phyloP scores from a whole-genome alignment of 2,797 vertebrate species.

The Agapornis canus region DNA sequence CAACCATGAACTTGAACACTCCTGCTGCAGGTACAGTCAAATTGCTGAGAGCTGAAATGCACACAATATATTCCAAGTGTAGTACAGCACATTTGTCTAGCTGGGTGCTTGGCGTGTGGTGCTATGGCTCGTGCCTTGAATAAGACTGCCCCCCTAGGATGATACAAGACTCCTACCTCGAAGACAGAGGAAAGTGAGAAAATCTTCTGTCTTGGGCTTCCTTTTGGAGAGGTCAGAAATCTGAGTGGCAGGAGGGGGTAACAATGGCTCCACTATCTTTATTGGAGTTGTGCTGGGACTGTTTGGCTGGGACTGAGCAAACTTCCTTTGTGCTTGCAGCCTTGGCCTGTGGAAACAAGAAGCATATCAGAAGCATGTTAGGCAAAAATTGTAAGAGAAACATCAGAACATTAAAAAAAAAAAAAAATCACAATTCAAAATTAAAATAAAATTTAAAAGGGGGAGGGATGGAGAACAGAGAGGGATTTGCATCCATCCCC shows the following conservation, averaged over 20 bases:
- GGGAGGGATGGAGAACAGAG: too few relatives aligned
- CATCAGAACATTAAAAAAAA: neutral
- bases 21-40: neutral
- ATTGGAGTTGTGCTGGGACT: constrained; percentile 98
- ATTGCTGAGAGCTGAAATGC: neutral
- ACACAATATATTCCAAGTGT: neutral
- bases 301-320: constrained; percentile 99
- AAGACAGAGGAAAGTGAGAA: constrained; percentile 99
- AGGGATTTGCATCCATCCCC: neutral
- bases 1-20: neutral
- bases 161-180: constrained; percentile 83
- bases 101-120: rapidly evolving
- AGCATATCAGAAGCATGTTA: constrained; percentile 25
- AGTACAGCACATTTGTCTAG: neutral
- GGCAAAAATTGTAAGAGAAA: neutral
- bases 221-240: constrained; percentile 96
- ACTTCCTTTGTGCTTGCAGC: constrained; percentile 99
- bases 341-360: constrained; percentile 85
- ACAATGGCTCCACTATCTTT: constrained; percentile 90
- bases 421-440: neutral
- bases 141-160: neutral
- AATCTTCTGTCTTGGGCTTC: constrained; percentile 99
- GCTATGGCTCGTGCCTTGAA: neutral
- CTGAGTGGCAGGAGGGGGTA: constrained; percentile 87
- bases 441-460: neutral